Conservation (phyloP, 2,888 invertebrate genomes). For the Cybosia mesomella region DNA sequence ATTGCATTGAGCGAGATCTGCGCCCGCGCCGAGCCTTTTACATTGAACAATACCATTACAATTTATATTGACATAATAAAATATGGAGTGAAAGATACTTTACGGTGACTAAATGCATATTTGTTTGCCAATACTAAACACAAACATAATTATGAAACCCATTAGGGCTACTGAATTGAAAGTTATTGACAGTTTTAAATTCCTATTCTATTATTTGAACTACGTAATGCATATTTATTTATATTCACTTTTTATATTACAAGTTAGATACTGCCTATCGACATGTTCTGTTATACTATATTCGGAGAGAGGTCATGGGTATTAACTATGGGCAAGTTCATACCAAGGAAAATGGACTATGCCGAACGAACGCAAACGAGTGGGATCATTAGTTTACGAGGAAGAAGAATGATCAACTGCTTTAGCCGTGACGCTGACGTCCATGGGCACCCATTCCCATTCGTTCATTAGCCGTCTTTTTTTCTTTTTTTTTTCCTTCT, state of each 20-base stretch:
- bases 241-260: not conserved
- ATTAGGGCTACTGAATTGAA: conserved; percentile 19
- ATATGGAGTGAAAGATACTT: conserved; percentile 25
- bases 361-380: too few relatives aligned
- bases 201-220: not conserved
- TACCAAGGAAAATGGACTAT: too few relatives aligned
- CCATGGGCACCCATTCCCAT: too few relatives aligned
- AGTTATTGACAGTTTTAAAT: conserved; percentile 14
- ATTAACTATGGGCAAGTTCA: too few relatives aligned
- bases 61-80: conserved; percentile 40
- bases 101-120: conserved; percentile 18
- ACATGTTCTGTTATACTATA: too few relatives aligned
- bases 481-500: too few relatives aligned
- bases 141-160: conserved; percentile 15
- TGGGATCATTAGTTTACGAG: too few relatives aligned
- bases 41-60: conserved; percentile 35
- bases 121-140: conserved; percentile 19
- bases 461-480: too few relatives aligned
- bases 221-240: not conserved
- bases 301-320: too few relatives aligned
- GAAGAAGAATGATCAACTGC: too few relatives aligned
- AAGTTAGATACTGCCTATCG: not conserved
- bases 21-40: conserved; percentile 26
- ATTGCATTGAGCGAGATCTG: conserved; percentile 38
- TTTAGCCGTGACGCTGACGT: too few relatives aligned